Conservation (phyloP, 2,113 vertebrate genomes). For the Scolopax mira region DNA sequence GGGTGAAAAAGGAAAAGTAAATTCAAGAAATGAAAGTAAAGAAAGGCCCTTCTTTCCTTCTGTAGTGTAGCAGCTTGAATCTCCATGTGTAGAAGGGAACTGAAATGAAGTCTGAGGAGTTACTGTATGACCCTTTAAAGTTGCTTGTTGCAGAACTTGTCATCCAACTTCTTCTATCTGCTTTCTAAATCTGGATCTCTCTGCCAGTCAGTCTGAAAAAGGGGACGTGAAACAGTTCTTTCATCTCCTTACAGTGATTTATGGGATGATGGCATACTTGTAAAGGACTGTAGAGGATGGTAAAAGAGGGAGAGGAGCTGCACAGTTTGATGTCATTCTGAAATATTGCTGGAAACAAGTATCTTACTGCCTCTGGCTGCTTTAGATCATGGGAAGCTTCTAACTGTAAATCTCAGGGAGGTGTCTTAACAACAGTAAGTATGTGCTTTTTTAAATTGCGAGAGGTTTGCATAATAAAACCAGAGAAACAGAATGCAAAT, state of each 20-base stretch:
- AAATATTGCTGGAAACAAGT: neutral
- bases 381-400: neutral
- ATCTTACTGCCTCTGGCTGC: fast-evolving
- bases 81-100: neutral
- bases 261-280: neutral
- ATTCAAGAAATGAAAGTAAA: neutral
- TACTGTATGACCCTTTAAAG: neutral
- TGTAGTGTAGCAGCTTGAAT: neutral
- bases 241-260: neutral
- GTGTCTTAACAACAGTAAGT: neutral
- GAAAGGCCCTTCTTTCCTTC: neutral
- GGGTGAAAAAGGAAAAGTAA: neutral
- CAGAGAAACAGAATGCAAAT: neutral
- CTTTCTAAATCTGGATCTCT: conserved; percentile 7
- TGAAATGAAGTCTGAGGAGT: neutral
- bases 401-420: neutral
- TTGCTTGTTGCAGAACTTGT: neutral
- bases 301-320: neutral
- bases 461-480: neutral
- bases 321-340: neutral
- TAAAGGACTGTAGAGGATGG: neutral
- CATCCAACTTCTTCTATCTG: neutral
- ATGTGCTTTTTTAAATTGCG: neutral
- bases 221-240: neutral
- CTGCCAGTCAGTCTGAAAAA: neutral